Evolutionary conservation across 2,888 invertebrate genomes (phyloP).

Genomic region (Heliconius charithonia): DNA sequence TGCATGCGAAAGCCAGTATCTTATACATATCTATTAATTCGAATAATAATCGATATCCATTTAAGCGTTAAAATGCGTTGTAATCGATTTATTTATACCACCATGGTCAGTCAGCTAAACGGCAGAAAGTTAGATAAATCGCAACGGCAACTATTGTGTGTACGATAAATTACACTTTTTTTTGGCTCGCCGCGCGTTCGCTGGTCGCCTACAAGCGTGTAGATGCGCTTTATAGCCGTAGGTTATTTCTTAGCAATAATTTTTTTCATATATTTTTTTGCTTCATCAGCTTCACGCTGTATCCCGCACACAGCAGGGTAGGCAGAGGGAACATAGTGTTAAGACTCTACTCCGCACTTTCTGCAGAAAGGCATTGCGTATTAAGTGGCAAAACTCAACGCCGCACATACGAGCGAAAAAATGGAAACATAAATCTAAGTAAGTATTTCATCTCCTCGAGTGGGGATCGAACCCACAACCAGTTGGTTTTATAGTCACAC

Average conservation of each 20-base stretch:
- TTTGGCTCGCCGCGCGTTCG: conserved; percentile 31
- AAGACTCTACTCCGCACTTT: too few species aligned
- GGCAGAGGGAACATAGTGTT: too few species aligned
- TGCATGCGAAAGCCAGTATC: background rate
- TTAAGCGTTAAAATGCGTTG: background rate
- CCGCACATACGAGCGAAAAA: too few species aligned
- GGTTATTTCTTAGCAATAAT: background rate
- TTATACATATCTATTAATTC: background rate
- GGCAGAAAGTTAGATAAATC: conserved; percentile 34
- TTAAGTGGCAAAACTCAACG: too few species aligned
- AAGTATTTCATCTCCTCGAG: too few species aligned
- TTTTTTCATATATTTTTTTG: background rate
- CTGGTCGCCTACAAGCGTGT: conserved; percentile 14
- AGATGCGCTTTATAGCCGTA: background rate
- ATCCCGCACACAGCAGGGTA: too few species aligned
- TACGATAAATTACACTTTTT: conserved; percentile 30
- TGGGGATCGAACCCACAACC: too few species aligned
- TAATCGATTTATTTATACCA: conserved; percentile 22
- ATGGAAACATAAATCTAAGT: too few species aligned
- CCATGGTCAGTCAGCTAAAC: conserved; percentile 27
- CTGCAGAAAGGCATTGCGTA: too few species aligned
- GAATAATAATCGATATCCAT: background rate
- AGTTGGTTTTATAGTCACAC: too few species aligned
- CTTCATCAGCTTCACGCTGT: too few species aligned
- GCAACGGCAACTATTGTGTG: conserved; percentile 28